Percentiles rank a stretch among this genome's conserved stretches.
phyloP scores from a whole-genome alignment of 2,113 vertebrate species.

The Poicephalus gulielmi region DNA sequence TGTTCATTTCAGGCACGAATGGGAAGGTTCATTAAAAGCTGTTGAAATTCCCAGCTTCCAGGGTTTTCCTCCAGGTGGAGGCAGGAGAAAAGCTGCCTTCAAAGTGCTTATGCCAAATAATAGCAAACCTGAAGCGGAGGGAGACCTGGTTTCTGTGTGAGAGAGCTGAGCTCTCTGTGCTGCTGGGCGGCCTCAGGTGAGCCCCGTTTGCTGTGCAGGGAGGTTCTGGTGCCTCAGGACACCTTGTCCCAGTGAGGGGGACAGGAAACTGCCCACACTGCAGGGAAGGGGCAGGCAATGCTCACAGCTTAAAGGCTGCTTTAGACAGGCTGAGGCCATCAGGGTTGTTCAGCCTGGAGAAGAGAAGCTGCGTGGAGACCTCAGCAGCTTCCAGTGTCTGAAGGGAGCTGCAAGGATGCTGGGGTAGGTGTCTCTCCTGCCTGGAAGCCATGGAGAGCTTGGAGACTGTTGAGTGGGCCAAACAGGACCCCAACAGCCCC shows the following conservation, averaged over 20 bases:
- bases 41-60: neutral
- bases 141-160: neutral
- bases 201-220: neutral
- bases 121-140: neutral
- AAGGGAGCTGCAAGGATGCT: neutral
- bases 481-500: neutral
- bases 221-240: neutral
- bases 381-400: neutral
- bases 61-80: neutral
- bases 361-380: neutral
- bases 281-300: neutral
- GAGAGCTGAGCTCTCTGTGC: neutral
- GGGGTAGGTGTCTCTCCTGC: neutral
- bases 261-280: accelerated
- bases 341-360: neutral
- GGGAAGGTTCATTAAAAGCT: neutral
- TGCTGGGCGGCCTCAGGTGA: neutral
- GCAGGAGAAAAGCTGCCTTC: neutral
- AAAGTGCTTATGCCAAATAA: neutral
- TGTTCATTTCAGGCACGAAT: constrained; percentile 67
- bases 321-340: neutral
- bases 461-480: neutral
- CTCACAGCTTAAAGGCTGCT: neutral
- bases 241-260: neutral
- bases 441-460: neutral